Evolutionary conservation across 2,113 vertebrate species (phyloP).

Genomic region (Ciconia maguari): DNA sequence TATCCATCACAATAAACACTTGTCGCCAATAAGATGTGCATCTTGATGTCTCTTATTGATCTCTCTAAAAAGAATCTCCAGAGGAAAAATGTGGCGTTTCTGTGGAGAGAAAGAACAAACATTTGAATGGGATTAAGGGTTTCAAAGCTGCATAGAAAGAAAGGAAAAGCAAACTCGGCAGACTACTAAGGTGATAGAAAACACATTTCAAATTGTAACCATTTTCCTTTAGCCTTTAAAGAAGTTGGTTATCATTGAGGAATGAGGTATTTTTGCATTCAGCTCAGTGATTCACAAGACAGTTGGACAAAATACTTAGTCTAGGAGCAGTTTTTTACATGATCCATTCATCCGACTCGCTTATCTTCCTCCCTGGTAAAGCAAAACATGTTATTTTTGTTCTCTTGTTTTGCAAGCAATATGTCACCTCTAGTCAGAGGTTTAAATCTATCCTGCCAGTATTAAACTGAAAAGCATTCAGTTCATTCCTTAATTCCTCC

Average conservation of each 20-base stretch:
- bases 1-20: not conserved
- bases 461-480: not conserved
- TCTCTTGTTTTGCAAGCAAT: constrained; percentile 15
- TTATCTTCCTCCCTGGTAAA: constrained; percentile 7
- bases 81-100: not conserved
- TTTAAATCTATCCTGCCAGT: not conserved
- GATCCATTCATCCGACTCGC: not conserved
- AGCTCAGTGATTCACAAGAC: not conserved
- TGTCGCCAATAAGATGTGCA: not conserved
- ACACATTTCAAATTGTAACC: not conserved
- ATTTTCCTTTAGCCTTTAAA: constrained; percentile 11
- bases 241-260: not conserved
- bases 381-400: constrained; percentile 8
- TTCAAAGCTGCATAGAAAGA: not conserved
- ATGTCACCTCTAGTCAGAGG: not conserved
- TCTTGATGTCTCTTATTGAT: not conserved
- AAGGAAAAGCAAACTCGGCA: not conserved
- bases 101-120: not conserved
- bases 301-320: not conserved
- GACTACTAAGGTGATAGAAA: not conserved
- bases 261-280: constrained; percentile 8
- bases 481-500: not conserved
- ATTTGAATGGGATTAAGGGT: not conserved
- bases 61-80: not conserved
- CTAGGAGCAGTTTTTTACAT: not conserved